phyloP scores from a whole-genome alignment of 2,888 invertebrate genomes.

The Hylaea fasciaria region DNA sequence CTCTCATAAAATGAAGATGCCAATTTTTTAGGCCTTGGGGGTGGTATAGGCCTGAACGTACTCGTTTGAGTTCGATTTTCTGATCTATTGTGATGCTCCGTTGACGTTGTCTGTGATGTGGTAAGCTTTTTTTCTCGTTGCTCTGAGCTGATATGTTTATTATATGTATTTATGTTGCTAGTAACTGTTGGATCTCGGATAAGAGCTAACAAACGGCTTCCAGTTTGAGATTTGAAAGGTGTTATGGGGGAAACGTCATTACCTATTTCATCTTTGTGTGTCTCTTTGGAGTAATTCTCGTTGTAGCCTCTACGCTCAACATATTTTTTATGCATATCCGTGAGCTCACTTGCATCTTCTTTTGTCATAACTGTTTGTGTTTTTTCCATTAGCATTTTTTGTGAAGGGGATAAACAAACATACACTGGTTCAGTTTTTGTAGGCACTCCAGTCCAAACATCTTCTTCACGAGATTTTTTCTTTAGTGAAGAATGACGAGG shows the following conservation, averaged over 20 bases:
- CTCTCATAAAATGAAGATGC: conserved; percentile 72
- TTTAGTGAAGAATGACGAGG: conserved; percentile 75
- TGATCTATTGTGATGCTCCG: conserved; percentile 26
- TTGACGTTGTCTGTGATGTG: conserved; percentile 44
- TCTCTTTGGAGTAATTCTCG: conserved; percentile 61
- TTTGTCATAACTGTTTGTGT: conserved; percentile 77
- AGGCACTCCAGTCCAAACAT: conserved; percentile 86
- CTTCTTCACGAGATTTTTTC: conserved; percentile 70
- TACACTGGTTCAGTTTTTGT: conserved; percentile 86
- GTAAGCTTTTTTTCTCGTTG: conserved; percentile 48
- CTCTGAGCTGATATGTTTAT: conserved; percentile 54
- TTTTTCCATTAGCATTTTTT: conserved; percentile 85
- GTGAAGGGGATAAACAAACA: conserved; percentile 90
- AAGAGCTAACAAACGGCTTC: conserved; percentile 86
- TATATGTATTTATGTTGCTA: conserved; percentile 59
- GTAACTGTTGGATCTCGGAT: conserved; percentile 83
- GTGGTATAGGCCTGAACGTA: conserved; percentile 70
- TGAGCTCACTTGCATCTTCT: conserved; percentile 85
- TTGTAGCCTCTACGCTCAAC: conserved; percentile 85
- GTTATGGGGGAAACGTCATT: conserved; percentile 51
- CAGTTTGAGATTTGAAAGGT: conserved; percentile 82
- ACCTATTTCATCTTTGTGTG: conserved; percentile 42
- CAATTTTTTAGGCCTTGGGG: conserved; percentile 71
- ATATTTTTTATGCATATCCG: conserved; percentile 89
- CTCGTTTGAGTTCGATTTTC: conserved; percentile 42